Evolutionary conservation across 2,888 invertebrate genomes (phyloP).

Genomic region (Dynastes maya): DNA sequence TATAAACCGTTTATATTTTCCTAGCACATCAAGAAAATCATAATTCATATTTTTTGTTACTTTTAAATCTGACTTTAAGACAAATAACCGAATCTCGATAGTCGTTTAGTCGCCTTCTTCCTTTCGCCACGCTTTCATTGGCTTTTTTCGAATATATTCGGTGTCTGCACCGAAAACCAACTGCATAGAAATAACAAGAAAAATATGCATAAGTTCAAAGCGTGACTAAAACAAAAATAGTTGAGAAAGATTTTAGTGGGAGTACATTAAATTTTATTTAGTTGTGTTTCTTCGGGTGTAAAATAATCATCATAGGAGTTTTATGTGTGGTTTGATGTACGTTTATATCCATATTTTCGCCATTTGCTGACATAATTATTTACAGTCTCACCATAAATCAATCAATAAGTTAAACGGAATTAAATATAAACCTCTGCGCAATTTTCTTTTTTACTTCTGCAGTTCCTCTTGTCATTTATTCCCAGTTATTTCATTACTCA

Average conservation of each 20-base stretch:
- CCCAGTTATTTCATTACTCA: too few species aligned
- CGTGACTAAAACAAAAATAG: constrained; percentile 8
- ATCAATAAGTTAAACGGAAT: too few species aligned
- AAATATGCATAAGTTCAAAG: constrained; percentile 24
- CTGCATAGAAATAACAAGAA: constrained; percentile 26
- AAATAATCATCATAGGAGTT: too few species aligned
- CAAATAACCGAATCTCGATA: constrained; percentile 52
- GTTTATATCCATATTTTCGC: too few species aligned
- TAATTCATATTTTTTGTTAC: constrained; percentile 53
- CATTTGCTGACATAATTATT: too few species aligned
- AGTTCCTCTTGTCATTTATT: too few species aligned
- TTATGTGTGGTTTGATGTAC: too few species aligned
- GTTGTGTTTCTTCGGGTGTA: too few species aligned
- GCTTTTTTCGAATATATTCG: neutral
- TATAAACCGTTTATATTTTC: neutral
- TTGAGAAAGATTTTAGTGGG: too few species aligned
- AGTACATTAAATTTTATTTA: constrained; percentile 1
- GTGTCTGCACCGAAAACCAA: neutral
- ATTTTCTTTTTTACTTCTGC: too few species aligned
- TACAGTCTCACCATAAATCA: too few species aligned
- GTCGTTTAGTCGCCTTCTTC: neutral
- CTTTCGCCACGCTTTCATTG: neutral
- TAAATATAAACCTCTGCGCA: too few species aligned
- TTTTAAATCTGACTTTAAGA: constrained; percentile 31
- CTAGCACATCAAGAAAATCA: constrained; percentile 48